Conservation (phyloP, 2,797 vertebrate genomes). For the Mallotus villosus region DNA sequence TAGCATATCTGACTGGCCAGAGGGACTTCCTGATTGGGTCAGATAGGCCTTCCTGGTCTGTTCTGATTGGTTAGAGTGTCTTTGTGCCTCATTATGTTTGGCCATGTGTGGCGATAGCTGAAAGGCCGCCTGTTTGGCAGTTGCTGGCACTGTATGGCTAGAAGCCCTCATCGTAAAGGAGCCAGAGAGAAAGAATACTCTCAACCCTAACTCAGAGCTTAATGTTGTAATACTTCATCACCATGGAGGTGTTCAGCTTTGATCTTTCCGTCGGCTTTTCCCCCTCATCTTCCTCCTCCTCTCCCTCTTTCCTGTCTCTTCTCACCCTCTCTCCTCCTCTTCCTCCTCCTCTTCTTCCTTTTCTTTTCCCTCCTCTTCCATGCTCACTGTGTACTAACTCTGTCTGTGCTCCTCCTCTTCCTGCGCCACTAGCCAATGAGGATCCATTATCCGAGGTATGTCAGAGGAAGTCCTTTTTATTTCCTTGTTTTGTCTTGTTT, state of each 20-base stretch:
- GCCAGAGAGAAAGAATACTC: too few species aligned
- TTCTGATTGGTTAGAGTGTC: neutral
- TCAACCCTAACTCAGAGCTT: neutral
- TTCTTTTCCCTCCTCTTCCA: neutral
- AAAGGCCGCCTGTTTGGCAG: too few species aligned
- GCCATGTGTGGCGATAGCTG: too few species aligned
- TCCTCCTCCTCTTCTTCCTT: neutral
- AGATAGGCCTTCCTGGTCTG: neutral
- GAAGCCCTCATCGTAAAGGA: too few species aligned
- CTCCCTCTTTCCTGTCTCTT: neutral
- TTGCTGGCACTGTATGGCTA: too few species aligned
- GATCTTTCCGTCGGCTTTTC: neutral
- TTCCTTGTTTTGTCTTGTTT: slow-evolving; percentile 58
- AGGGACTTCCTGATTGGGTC: neutral
- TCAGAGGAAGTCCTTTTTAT: slow-evolving; percentile 73
- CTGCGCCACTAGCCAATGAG: slow-evolving; percentile 88
- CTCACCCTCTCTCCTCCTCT: neutral
- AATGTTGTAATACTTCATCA: neutral
- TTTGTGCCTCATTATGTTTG: neutral
- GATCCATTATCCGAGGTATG: slow-evolving; percentile 91
- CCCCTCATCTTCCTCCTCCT: neutral
- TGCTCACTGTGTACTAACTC: slow-evolving; percentile 36
- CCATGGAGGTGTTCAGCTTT: neutral
- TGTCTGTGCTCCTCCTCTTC: slow-evolving; percentile 68
- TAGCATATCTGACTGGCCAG: neutral